phyloP scores from a whole-genome alignment of 2,888 invertebrate species.

The Bimastos eiseni region DNA sequence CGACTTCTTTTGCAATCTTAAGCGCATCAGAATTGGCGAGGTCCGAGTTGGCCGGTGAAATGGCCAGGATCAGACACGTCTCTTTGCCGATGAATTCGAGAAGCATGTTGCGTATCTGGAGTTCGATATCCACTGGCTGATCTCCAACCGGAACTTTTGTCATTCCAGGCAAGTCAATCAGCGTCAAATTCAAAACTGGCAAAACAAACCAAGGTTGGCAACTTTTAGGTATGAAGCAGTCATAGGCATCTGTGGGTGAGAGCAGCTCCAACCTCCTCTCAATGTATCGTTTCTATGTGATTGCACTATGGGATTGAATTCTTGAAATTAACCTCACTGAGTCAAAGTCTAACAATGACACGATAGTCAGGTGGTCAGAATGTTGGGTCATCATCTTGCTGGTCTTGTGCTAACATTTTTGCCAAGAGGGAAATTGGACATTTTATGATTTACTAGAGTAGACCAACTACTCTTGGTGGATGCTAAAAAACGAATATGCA shows the following conservation, averaged over 20 bases:
- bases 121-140: constrained; percentile 92
- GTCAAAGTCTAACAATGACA: background rate
- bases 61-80: constrained; percentile 92
- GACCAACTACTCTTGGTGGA: too few species aligned
- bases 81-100: constrained; percentile 91
- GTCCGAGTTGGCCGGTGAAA: constrained; percentile 95
- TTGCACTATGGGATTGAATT: too few species aligned
- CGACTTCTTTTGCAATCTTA: constrained; percentile 95
- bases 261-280: background rate
- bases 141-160: constrained; percentile 97
- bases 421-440: too few species aligned
- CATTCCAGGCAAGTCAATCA: constrained; percentile 88
- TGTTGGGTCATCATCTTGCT: background rate
- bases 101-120: constrained; percentile 86
- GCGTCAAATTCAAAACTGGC: constrained; percentile 67
- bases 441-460: too few species aligned
- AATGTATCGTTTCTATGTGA: background rate
- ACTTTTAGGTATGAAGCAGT: too few species aligned
- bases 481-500: too few species aligned
- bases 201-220: constrained; percentile 34
- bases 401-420: too few species aligned
- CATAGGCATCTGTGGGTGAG: background rate
- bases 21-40: constrained; percentile 98
- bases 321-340: background rate
- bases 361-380: background rate